Conservation (phyloP, 2,113 vertebrate species). For the Corvus hawaiiensis region DNA sequence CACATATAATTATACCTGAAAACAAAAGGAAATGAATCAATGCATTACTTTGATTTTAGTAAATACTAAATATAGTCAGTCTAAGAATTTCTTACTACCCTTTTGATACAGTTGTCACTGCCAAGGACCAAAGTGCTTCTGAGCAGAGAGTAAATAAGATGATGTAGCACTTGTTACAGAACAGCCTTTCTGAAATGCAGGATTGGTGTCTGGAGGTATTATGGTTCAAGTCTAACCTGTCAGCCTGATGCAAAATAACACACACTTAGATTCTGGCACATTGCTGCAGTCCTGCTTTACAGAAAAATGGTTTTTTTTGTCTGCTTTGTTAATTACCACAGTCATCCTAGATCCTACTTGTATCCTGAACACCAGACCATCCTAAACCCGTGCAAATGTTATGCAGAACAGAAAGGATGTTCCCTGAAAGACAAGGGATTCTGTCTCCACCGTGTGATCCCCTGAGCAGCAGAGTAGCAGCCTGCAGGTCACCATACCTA, state of each 20-base stretch:
- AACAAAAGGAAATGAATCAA: constrained; percentile 48
- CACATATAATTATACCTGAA: constrained; percentile 24
- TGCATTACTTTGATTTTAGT: not conserved
- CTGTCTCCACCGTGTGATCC: not conserved
- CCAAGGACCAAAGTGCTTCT: not conserved
- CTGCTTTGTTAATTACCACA: not conserved
- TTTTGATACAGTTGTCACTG: not conserved
- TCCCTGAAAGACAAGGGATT: not conserved
- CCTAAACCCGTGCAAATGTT: not conserved
- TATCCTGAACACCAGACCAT: not conserved
- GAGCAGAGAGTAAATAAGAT: not conserved
- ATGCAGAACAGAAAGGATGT: not conserved
- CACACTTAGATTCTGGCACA: not conserved
- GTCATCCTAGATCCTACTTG: not conserved
- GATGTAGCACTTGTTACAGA: not conserved
- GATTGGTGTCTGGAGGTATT: not conserved
- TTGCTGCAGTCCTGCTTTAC: not conserved
- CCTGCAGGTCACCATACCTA: not conserved
- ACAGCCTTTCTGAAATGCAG: not conserved
- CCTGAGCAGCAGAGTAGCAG: not conserved
- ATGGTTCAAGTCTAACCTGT: not conserved
- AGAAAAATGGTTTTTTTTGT: not conserved
- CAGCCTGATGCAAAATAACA: not conserved
- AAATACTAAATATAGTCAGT: constrained; percentile 21
- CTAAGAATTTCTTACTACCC: not conserved